phyloP scores from a whole-genome alignment of 1,140 invertebrate species.

The Planococcus citri region DNA sequence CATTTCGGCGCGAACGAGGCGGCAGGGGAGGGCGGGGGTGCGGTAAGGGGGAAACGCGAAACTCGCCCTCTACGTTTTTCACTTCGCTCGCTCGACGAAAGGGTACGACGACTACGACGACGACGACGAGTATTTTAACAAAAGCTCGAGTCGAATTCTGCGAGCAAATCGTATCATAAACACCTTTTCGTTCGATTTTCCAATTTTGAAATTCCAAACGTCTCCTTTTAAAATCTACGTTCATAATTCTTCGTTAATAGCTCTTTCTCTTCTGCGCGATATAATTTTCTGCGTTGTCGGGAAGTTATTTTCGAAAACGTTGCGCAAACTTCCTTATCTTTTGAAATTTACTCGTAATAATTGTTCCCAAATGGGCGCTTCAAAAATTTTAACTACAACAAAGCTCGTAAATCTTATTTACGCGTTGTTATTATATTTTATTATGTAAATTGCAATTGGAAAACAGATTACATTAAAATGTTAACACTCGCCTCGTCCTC shows the following conservation, averaged over 20 bases:
- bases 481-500: neutral
- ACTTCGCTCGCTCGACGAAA: too few relatives aligned
- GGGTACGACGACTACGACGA: too few relatives aligned
- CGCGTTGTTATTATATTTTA: neutral
- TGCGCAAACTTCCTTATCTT: conserved; percentile 6
- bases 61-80: too few relatives aligned
- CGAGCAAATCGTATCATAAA: neutral
- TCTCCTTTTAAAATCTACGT: neutral
- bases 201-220: conserved; percentile 8
- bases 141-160: too few relatives aligned
- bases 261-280: conserved; percentile 1
- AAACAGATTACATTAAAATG: conserved; percentile 3
- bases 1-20: too few relatives aligned
- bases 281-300: neutral
- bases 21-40: too few relatives aligned
- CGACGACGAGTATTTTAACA: too few relatives aligned
- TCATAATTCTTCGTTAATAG: neutral
- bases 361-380: conserved; percentile 5
- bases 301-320: conserved; percentile 7
- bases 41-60: too few relatives aligned
- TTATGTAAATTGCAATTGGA: conserved; percentile 3
- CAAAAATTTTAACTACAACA: conserved; percentile 8
- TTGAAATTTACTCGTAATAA: conserved; percentile 8
- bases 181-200: neutral
- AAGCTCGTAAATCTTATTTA: conserved; percentile 4